Conservation (phyloP, 2,797 vertebrate species). For the Sphenopsis melanotis region DNA sequence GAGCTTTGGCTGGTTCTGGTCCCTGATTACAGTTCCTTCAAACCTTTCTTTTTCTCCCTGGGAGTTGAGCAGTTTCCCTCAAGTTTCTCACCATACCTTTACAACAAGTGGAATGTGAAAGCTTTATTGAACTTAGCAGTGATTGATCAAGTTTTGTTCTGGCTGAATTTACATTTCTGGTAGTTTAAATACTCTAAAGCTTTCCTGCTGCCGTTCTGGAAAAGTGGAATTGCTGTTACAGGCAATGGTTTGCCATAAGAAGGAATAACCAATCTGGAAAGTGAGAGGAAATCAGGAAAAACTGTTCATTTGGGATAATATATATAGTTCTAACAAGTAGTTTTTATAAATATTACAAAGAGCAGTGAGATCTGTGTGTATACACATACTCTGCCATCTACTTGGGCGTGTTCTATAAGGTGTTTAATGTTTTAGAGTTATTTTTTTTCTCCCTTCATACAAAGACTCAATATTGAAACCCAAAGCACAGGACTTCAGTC, state of each 20-base stretch:
- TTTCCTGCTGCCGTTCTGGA: not conserved
- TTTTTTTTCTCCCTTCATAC: conserved; percentile 46
- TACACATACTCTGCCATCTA: not conserved
- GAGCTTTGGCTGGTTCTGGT: not conserved
- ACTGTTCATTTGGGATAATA: not conserved
- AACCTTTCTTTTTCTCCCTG: not conserved
- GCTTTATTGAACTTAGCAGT: not conserved
- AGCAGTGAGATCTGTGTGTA: not conserved
- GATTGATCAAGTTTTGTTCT: not conserved
- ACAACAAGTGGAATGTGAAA: not conserved
- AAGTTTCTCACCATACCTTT: not conserved
- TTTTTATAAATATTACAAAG: not conserved
- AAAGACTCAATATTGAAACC: conserved; percentile 48
- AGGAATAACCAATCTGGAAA: not conserved
- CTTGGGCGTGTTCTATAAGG: not conserved
- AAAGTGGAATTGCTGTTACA: not conserved
- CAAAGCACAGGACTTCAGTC: conserved; percentile 66
- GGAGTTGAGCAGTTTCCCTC: not conserved
- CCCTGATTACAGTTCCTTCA: not conserved
- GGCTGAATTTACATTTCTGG: not conserved
- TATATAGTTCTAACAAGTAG: not conserved
- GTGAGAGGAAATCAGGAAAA: not conserved
- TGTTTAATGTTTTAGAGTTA: not conserved
- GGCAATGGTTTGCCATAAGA: not conserved
- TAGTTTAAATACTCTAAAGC: not conserved